Base-by-base conservation (phyloP, 2,113 vertebrate genomes). In the Paralichthys olivaceus region DNA sequence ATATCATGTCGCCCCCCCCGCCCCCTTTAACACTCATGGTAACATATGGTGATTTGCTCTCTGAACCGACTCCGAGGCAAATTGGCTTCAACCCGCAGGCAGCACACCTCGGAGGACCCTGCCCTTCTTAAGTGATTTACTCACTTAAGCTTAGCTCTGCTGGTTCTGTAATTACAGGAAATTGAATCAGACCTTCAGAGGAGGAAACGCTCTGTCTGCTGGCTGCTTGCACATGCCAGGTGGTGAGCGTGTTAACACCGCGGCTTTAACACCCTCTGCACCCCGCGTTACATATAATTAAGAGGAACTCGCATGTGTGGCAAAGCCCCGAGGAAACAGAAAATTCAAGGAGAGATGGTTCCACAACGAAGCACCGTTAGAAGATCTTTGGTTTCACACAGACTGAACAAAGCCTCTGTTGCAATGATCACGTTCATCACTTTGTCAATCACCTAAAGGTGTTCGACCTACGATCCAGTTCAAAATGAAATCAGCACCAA, bases 31-130 rank as follows among this genome's bases (percentile, higher is more conserved):
- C 0, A 9, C 59, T 60, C 17, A 19, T 17, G 0, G 77, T 63
- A 85, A 84, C 90, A 93, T 89, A 93, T 87, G 91, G 90, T 85
- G 89, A 81, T 90, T 90, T 90, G 87, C 83, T 72, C 76, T 75
- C 63, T 85, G 72, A 78, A 85, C 79, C 64, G 19, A 51, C 22
- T 45, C 29, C 37, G 45, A 66, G 56, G 68, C 61, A 90, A 84
- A 90, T 82, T 85, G 85, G 87, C 79, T 89, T 86, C 58, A 69
- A 80, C 73, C 40, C 71, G 4, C 49, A 55, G 63, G 57, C 63
- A 14, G 70, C 77, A 83, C 85, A 90, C 88, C 92, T 89, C 84
- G 28, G 49, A 81, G 79, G 72, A 79, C 75, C 72, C 56, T 49
- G 74, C 20, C 87, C 87, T 79, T 57, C 91, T 92, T 91, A 93